Evolutionary conservation across 2,797 vertebrate species (phyloP), one percentile per base, ranked within the genome.

Genomic region (Austrolebias charrua): DNA sequence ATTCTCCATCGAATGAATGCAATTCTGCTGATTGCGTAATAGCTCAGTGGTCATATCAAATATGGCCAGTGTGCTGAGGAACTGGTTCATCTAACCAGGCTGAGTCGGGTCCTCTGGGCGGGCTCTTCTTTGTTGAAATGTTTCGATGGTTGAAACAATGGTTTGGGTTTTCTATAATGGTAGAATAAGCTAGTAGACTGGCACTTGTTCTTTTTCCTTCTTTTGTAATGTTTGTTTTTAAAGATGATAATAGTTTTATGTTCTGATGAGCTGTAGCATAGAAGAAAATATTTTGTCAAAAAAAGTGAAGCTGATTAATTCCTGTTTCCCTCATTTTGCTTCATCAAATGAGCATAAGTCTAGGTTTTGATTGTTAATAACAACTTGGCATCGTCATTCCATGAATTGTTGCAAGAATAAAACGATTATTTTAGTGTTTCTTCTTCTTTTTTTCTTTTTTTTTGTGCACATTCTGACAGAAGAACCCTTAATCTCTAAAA

Each of bases 121-220:
- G 24, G 24, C 24, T 24, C 24, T 24, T 24, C 24, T 24, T 24
- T 24, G 24, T 24, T 24, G 24, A 24, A 24, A 24, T 24, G 24
- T 24, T 24, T 24, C 24, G 24, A 24, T 24, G 24, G 24, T 24
- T 24, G 24, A 24, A 24, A 24, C 24, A 3, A 24, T 24, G 24
- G 24, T 87, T 70, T 59, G 60, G 60, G 64, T 90, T 91, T 91
- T 87, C 70, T 87, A 87, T 81, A 77, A 84, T 55, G 76, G 65
- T 89, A 91, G 88, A 83, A 90, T 90, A 92, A 90, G 88, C 83
- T 88, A 84, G 85, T 88, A 90, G 87, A 83, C 69, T 78, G 86
- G 88, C 85, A 89, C 82, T 90, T 90, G 69, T 86, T 88, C 38
- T 63, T 79, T 72, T 80, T 24, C 24, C 24, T 24, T 24, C 24